Evolutionary conservation across 2,113 vertebrate species (phyloP).

Genomic region (Lichenostomus cassidix): DNA sequence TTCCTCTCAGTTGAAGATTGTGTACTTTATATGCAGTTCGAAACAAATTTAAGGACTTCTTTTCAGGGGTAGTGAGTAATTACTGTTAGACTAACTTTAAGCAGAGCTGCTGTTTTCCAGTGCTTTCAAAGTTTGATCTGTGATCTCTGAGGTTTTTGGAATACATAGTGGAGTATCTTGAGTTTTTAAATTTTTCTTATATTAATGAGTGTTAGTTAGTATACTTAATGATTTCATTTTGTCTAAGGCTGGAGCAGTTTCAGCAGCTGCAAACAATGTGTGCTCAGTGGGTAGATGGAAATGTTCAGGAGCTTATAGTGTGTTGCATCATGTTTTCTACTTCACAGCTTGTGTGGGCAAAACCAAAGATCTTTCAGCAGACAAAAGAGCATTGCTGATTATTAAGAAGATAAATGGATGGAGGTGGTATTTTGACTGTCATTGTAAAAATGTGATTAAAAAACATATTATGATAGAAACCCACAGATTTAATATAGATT

Average conservation of each 20-base stretch:
- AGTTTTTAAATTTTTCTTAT: neutral
- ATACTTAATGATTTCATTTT: neutral
- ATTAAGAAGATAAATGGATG: slow-evolving; percentile 46
- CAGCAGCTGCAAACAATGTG: neutral
- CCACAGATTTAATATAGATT: slow-evolving; percentile 63
- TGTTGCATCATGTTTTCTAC: slow-evolving; percentile 26
- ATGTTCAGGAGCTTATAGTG: neutral
- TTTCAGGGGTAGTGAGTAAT: neutral
- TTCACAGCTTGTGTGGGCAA: slow-evolving; percentile 6
- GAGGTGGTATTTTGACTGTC: neutral
- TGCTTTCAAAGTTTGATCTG: neutral
- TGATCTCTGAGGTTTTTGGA: neutral
- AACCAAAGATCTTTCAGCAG: slow-evolving; percentile 22
- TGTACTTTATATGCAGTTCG: neutral
- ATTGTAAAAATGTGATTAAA: slow-evolving; percentile 49
- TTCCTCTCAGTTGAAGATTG: neutral
- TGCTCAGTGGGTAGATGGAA: neutral
- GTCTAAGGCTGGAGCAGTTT: neutral
- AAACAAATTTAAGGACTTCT: neutral
- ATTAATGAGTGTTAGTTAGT: neutral
- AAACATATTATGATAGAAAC: neutral
- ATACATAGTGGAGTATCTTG: neutral
- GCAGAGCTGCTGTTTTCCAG: neutral
- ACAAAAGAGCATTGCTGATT: slow-evolving; percentile 35
- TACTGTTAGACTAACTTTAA: neutral